phyloP scores from a whole-genome alignment of 2,888 invertebrate species.

The Cryptocephalus primarius region DNA sequence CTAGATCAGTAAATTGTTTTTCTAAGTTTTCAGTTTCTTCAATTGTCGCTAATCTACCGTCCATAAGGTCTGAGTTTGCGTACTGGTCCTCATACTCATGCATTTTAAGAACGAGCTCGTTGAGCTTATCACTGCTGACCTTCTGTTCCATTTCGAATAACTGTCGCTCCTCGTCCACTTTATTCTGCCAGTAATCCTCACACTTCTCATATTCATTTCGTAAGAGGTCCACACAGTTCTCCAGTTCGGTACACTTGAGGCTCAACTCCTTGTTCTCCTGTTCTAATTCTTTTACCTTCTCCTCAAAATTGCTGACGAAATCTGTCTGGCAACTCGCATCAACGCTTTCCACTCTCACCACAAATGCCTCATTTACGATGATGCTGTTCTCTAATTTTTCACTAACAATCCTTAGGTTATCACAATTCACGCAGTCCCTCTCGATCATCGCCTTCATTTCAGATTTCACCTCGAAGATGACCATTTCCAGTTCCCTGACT shows the following conservation, averaged over 20 bases:
- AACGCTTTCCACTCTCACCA: not conserved
- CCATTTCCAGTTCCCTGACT: conserved; percentile 41
- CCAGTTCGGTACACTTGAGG: conserved; percentile 53
- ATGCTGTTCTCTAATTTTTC: conserved; percentile 15
- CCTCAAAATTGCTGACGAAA: conserved; percentile 17
- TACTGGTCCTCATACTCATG: conserved; percentile 73
- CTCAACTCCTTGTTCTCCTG: conserved; percentile 34
- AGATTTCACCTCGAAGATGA: conserved; percentile 34
- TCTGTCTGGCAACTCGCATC: conserved; percentile 21
- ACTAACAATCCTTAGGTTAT: conserved; percentile 22
- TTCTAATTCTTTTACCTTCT: conserved; percentile 17
- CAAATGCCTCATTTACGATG: too few species aligned
- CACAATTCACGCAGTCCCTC: conserved; percentile 21
- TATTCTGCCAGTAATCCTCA: conserved; percentile 78
- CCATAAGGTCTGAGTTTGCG: conserved; percentile 39
- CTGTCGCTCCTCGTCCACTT: conserved; percentile 67
- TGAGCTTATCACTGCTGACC: conserved; percentile 64
- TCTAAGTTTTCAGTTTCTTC: conserved; percentile 63
- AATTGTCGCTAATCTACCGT: conserved; percentile 58
- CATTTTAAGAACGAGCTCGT: conserved; percentile 61
- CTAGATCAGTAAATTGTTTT: conserved; percentile 58
- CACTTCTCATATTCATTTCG: conserved; percentile 70
- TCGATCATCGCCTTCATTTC: conserved; percentile 25
- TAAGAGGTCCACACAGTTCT: conserved; percentile 62
- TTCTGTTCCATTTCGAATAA: conserved; percentile 65